A percentile compares a stretch with the other conserved stretches of the same genome.
These are phyloP conservation scores for Trachelus iudaicus DNA, from an alignment of 2,888 invertebrate species.

Conservation along the genomic window DNA sequence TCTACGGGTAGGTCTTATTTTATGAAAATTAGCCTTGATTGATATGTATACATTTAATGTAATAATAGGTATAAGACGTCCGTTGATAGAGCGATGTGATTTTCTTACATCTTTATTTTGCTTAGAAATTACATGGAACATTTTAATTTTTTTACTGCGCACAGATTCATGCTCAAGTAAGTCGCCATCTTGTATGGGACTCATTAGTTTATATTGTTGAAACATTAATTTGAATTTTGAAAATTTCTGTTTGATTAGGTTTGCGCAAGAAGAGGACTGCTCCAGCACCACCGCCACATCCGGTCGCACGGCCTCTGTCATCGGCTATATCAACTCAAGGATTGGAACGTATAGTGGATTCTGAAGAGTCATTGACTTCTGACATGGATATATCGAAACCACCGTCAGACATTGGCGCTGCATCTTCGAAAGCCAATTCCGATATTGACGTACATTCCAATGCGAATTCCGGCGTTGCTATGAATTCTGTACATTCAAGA, in stretches of 20 bases:
- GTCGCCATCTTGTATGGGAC: slow-evolving; percentile 44
- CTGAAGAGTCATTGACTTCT: slow-evolving; percentile 60
- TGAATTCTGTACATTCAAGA: slow-evolving; percentile 18
- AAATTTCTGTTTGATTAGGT: slow-evolving; percentile 57
- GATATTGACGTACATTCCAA: slow-evolving; percentile 50
- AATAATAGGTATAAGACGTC: no score
- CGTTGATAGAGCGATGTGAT: no score
- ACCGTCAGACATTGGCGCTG: slow-evolving; percentile 53
- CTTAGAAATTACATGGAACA: no score
- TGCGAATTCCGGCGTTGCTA: slow-evolving; percentile 50
- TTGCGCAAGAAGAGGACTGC: slow-evolving; percentile 72
- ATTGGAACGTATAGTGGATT: slow-evolving; percentile 60
- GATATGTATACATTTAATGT: no score
- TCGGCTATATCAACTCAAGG: slow-evolving; percentile 58
- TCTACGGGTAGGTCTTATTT: slow-evolving; percentile 53
- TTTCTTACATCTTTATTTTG: no score
- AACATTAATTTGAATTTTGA: no score
- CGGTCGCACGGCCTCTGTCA: slow-evolving; percentile 49
- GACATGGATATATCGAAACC: slow-evolving; percentile 60
- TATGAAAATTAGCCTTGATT: not conserved
- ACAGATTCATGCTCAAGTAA: slow-evolving; percentile 20
- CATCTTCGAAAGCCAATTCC: slow-evolving; percentile 44
- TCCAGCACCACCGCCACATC: slow-evolving; percentile 65
- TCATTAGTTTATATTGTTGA: slow-evolving; percentile 7
- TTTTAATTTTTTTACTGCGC: slow-evolving; percentile 30